Evolutionary conservation across 2,888 invertebrate genomes (phyloP).

Genomic region (Cerceris ruficornis): DNA sequence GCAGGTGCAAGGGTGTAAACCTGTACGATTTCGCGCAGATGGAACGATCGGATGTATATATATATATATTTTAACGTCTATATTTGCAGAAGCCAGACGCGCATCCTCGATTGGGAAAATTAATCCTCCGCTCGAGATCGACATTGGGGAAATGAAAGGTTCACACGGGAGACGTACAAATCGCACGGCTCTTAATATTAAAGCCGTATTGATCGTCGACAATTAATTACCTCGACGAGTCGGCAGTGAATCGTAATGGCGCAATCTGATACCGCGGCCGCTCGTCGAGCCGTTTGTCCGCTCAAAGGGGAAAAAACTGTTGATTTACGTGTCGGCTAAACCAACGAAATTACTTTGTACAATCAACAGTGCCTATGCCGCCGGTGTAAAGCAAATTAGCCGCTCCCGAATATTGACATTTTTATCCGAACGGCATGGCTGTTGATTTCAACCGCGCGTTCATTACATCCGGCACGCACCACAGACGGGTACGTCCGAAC

Average conservation of each 20-base stretch:
- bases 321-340: conserved; percentile 68
- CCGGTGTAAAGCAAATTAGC: conserved; percentile 65
- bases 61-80: neutral
- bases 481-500: neutral
- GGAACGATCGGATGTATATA: too few species aligned
- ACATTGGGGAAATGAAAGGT: conserved; percentile 27
- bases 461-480: conserved; percentile 36
- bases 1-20: too few species aligned
- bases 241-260: conserved; percentile 60
- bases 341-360: conserved; percentile 70
- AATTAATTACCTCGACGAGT: conserved; percentile 62
- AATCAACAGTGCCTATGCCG: conserved; percentile 58
- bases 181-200: conserved; percentile 63
- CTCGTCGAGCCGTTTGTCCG: conserved; percentile 55
- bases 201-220: conserved; percentile 64
- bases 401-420: conserved; percentile 66
- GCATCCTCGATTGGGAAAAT: conserved; percentile 22
- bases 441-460: conserved; percentile 60
- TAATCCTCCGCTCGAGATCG: conserved; percentile 24
- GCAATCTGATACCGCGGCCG: conserved; percentile 58
- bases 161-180: conserved; percentile 23
- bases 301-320: conserved; percentile 62
- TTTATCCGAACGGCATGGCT: conserved; percentile 61
- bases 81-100: neutral
- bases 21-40: too few species aligned